Evolutionary conservation across 2,888 invertebrate genomes (phyloP).

Genomic region (Strigamia transsilvanica): DNA sequence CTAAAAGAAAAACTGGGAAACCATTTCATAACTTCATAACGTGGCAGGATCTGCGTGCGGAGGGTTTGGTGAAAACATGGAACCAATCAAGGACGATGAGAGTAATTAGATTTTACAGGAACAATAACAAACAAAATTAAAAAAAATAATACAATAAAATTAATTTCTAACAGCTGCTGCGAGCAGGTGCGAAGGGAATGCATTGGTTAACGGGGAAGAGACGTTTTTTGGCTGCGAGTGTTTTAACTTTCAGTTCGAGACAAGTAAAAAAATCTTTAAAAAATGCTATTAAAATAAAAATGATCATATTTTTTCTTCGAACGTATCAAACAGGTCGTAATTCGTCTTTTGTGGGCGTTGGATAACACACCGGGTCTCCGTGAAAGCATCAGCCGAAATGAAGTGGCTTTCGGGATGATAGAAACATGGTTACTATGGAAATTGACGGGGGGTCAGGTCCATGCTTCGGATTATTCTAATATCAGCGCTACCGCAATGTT

Average conservation of each 20-base stretch:
- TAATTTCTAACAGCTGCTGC: constrained; percentile 59
- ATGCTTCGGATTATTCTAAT: constrained; percentile 88
- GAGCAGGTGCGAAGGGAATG: constrained; percentile 73
- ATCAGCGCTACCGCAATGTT: constrained; percentile 91
- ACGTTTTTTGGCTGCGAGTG: constrained; percentile 84
- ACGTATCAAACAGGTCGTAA: constrained; percentile 71
- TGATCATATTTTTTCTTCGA: not conserved
- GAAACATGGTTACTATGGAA: constrained; percentile 94
- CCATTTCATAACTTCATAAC: constrained; percentile 86
- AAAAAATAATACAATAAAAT: not conserved
- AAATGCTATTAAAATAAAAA: not conserved
- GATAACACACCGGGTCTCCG: constrained; percentile 76
- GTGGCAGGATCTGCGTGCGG: constrained; percentile 88
- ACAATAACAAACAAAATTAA: not conserved
- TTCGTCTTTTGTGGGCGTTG: constrained; percentile 81
- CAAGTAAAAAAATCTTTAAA: constrained; percentile 72
- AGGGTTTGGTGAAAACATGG: constrained; percentile 77
- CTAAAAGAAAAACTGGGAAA: constrained; percentile 71
- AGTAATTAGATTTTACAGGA: constrained; percentile 62
- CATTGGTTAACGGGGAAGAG: constrained; percentile 81
- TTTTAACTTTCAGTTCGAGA: constrained; percentile 82
- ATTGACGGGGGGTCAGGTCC: constrained; percentile 72
- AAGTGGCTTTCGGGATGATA: constrained; percentile 83
- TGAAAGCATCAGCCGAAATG: constrained; percentile 70
- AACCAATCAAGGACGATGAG: constrained; percentile 78